Conservation (phyloP, 2,113 vertebrate genomes). For the Calidris pygmaea region DNA sequence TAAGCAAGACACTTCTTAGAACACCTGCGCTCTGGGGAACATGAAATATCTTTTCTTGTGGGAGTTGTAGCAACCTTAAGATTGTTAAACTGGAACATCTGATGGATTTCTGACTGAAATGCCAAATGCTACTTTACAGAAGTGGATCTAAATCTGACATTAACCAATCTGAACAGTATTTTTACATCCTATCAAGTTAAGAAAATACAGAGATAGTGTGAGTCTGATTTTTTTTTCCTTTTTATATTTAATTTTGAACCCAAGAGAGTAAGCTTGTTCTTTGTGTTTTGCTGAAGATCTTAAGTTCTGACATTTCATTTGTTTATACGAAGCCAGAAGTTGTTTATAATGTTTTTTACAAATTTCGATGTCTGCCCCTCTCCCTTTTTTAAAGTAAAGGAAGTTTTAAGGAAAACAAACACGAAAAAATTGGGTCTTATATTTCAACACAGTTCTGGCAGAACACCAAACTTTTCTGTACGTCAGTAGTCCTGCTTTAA, state of each 20-base stretch:
- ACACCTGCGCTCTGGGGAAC: constrained; percentile 46
- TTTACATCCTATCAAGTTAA: neutral
- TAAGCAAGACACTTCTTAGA: constrained; percentile 59
- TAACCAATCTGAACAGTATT: neutral
- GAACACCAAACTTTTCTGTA: neutral
- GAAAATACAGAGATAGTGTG: neutral
- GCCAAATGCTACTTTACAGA: constrained; percentile 25
- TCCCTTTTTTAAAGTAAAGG: neutral
- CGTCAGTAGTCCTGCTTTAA: neutral
- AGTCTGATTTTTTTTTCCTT: neutral
- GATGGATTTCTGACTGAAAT: constrained; percentile 56
- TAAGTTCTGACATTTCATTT: neutral
- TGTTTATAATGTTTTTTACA: neutral
- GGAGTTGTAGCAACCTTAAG: constrained; percentile 49
- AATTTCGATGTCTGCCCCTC: neutral
- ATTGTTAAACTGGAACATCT: constrained; percentile 59
- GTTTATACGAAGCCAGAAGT: neutral
- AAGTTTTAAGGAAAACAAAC: neutral
- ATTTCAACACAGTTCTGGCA: neutral
- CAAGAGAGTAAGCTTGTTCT: neutral
- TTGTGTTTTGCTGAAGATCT: neutral
- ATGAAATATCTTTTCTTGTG: constrained; percentile 43
- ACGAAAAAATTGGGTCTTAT: neutral
- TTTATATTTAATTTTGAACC: neutral
- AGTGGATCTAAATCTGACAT: neutral